Percentiles rank a stretch among this genome's conserved stretches.
phyloP scores from a whole-genome alignment of 1,140 invertebrate species.

The Melanaphis sacchari region DNA sequence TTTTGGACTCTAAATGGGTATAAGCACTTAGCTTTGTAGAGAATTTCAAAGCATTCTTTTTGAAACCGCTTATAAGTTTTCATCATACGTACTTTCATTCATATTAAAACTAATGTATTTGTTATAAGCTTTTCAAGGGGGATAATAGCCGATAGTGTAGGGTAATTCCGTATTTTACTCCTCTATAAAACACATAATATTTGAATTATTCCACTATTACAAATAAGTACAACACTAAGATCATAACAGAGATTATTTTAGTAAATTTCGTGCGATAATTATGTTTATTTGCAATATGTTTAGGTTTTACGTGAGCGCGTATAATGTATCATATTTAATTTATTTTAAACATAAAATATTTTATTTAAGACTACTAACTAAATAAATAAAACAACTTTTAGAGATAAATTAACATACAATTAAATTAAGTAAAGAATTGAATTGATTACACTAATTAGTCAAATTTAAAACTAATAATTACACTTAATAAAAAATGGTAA shows the following conservation, averaged over 20 bases:
- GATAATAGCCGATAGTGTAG: slow-evolving; percentile 12
- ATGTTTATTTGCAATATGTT: neutral
- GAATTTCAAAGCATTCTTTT: neutral
- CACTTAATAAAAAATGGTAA: neutral
- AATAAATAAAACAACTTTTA: neutral
- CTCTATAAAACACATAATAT: neutral
- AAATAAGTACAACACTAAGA: neutral
- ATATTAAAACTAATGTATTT: slow-evolving; percentile 1
- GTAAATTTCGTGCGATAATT: neutral
- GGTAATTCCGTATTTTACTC: neutral
- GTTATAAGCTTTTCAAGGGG: neutral
- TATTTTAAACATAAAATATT: neutral
- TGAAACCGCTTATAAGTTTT: slow-evolving; percentile 2
- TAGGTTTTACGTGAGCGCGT: neutral
- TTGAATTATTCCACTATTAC: neutral
- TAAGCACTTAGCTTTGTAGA: neutral
- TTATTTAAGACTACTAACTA: neutral
- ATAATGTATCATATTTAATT: neutral
- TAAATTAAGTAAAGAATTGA: neutral
- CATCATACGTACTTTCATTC: neutral
- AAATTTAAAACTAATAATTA: too few species aligned
- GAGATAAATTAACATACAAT: neutral
- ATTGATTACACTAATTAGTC: neutral
- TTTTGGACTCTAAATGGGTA: neutral
- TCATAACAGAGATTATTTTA: neutral